These are phyloP conservation scores for Danaus plexippus DNA, from an alignment of 1,140 invertebrate genomes.

Conservation along the genomic window DNA sequence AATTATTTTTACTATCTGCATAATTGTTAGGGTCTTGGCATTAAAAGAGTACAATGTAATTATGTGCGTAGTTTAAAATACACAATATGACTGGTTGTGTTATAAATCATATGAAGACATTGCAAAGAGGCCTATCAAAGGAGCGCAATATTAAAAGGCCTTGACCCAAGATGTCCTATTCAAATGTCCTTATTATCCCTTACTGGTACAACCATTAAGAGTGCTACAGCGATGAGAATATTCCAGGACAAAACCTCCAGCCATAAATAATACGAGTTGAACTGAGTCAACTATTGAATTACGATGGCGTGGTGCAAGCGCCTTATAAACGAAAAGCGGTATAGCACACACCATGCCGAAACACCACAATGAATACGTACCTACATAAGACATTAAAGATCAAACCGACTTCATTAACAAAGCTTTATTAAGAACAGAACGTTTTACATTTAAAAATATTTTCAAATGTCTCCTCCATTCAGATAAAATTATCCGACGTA, in stretches of 20 bases:
- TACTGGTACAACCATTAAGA: constrained; percentile 41
- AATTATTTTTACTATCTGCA: too few relatives aligned
- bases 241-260: constrained; percentile 50
- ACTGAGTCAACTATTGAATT: constrained; percentile 61
- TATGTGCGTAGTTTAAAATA: too few relatives aligned
- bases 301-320: constrained; percentile 47
- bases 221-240: constrained; percentile 47
- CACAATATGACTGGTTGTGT: constrained; percentile 11
- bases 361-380: neutral
- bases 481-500: neutral
- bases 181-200: constrained; percentile 57
- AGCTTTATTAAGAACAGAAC: too few relatives aligned
- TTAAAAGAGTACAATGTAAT: too few relatives aligned
- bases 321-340: constrained; percentile 39
- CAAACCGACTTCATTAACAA: too few relatives aligned
- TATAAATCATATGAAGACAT: constrained; percentile 18
- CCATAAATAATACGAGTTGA: constrained; percentile 61
- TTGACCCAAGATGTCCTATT: constrained; percentile 55
- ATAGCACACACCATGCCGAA: constrained; percentile 15
- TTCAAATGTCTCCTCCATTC: too few relatives aligned
- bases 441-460: too few relatives aligned
- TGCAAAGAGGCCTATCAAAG: constrained; percentile 27
- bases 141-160: constrained; percentile 30
- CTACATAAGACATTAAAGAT: too few relatives aligned
- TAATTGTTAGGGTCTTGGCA: too few relatives aligned